A percentile compares a stretch with the other conserved stretches of the same genome.
These are phyloP conservation scores for Columba guinea DNA, from an alignment of 2,797 vertebrate genomes.

Conservation along the genomic window DNA sequence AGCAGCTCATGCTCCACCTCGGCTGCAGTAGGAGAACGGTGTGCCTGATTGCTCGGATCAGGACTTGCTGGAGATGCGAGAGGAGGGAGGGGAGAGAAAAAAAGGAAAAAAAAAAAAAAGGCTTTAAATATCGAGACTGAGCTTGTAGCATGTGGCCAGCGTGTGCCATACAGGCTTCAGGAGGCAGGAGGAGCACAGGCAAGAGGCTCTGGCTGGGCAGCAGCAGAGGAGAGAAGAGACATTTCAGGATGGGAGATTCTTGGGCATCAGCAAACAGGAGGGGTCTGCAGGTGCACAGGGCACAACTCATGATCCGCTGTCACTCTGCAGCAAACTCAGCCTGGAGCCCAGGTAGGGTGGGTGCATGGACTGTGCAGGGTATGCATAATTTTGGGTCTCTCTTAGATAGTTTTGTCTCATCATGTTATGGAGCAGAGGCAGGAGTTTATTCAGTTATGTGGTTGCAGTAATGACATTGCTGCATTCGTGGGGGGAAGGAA, in stretches of 20 bases:
- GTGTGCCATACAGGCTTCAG: background rate
- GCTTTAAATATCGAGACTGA: background rate
- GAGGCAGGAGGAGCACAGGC: background rate
- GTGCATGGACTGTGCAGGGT: background rate
- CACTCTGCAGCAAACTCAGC: conserved; percentile 6
- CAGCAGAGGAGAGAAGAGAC: background rate
- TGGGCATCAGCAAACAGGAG: background rate
- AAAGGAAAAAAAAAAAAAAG: background rate
- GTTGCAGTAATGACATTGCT: background rate
- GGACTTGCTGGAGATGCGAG: background rate
- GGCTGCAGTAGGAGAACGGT: background rate
- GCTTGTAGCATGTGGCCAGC: conserved; percentile 2
- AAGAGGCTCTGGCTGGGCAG: background rate
- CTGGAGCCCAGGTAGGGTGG: conserved; percentile 23
- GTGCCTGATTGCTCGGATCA: background rate
- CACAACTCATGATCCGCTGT: background rate
- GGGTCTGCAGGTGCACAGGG: background rate
- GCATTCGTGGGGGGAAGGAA: background rate
- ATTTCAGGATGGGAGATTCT: background rate
- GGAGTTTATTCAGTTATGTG: background rate
- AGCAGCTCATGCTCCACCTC: background rate
- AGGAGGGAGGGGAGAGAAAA: background rate
- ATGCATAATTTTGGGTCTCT: background rate
- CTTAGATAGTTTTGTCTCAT: background rate
- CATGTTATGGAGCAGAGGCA: background rate